Percentiles rank a stretch among this genome's conserved stretches.
phyloP scores from a whole-genome alignment of 1,140 invertebrate species.

The Cotesia chilonis region DNA sequence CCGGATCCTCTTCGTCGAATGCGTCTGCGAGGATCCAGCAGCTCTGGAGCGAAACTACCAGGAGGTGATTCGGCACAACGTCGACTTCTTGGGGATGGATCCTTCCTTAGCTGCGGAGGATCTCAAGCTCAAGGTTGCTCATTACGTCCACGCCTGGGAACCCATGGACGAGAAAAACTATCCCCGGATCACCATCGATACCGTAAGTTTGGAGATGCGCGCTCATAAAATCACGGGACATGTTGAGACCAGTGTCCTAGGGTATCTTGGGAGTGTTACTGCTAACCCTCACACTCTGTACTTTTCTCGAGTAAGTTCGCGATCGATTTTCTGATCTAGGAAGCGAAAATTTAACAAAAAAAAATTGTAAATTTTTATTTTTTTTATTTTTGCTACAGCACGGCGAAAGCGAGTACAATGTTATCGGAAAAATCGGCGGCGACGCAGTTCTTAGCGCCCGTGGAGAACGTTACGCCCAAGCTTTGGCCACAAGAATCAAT shows the following conservation, averaged over 20 bases:
- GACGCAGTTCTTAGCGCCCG: conserved; percentile 84
- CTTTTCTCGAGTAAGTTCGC: conserved; percentile 72
- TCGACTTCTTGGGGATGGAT: conserved; percentile 86
- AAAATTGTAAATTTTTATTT: too few relatives aligned
- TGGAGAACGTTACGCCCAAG: conserved; percentile 81
- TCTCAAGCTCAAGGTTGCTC: conserved; percentile 83
- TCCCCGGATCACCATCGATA: conserved; percentile 77
- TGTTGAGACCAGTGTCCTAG: conserved; percentile 78
- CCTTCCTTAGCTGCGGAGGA: conserved; percentile 80
- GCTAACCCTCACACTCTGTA: conserved; percentile 79
- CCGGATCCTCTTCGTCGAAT: conserved; percentile 92
- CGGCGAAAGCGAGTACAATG: conserved; percentile 92
- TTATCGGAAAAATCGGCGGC: conserved; percentile 89
- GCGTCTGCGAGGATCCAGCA: conserved; percentile 84
- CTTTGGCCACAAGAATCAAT: conserved; percentile 79
- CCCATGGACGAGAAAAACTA: conserved; percentile 71
- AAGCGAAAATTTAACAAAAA: too few relatives aligned
- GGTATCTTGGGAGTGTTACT: conserved; percentile 80
- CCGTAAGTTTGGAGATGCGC: conserved; percentile 70
- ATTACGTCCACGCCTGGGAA: conserved; percentile 85
- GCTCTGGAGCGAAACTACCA: conserved; percentile 87
- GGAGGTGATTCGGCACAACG: conserved; percentile 90
- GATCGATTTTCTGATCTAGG: conserved; percentile 32
- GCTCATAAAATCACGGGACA: conserved; percentile 73
- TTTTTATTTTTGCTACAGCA: conserved; percentile 71